phyloP scores from a whole-genome alignment of 2,113 vertebrate genomes.

The Halichoeres trimaculatus region DNA sequence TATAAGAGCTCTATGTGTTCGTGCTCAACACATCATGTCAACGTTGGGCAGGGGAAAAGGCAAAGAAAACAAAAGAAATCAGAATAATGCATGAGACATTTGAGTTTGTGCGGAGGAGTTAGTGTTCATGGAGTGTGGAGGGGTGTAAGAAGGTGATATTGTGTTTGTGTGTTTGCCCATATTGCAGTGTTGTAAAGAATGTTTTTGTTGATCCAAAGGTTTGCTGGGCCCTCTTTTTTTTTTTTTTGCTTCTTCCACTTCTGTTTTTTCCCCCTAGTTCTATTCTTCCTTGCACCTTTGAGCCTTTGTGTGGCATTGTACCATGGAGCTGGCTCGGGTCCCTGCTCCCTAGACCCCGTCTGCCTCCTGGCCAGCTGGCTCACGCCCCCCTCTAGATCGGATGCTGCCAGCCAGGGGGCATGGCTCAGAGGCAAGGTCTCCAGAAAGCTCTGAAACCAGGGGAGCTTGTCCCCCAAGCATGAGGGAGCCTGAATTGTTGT shows the following conservation, averaged over 20 bases:
- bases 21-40: slow-evolving; percentile 77
- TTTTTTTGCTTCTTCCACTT: slow-evolving; percentile 57
- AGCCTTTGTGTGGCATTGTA: slow-evolving; percentile 83
- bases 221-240: slow-evolving; percentile 72
- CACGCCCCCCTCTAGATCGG: slow-evolving; percentile 62
- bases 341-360: slow-evolving; percentile 79
- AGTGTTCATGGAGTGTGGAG: slow-evolving; percentile 43
- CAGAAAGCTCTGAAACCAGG: slow-evolving; percentile 68
- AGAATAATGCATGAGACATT: slow-evolving; percentile 84
- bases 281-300: slow-evolving; percentile 85
- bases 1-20: slow-evolving; percentile 74
- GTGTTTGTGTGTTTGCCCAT: slow-evolving; percentile 66
- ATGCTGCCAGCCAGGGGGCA: slow-evolving; percentile 78
- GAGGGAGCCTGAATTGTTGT: slow-evolving; percentile 62
- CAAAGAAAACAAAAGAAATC: slow-evolving; percentile 76
- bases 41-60: slow-evolving; percentile 66
- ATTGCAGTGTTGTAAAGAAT: slow-evolving; percentile 77
- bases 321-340: slow-evolving; percentile 80
- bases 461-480: slow-evolving; percentile 57
- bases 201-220: slow-evolving; percentile 80
- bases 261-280: slow-evolving; percentile 44
- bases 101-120: slow-evolving; percentile 68
- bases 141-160: slow-evolving; percentile 23
- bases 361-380: slow-evolving; percentile 85
- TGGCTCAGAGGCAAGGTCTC: slow-evolving; percentile 74